Evolutionary conservation across 2,113 vertebrate species (phyloP).

Genomic region (Zosterops borbonicus): DNA sequence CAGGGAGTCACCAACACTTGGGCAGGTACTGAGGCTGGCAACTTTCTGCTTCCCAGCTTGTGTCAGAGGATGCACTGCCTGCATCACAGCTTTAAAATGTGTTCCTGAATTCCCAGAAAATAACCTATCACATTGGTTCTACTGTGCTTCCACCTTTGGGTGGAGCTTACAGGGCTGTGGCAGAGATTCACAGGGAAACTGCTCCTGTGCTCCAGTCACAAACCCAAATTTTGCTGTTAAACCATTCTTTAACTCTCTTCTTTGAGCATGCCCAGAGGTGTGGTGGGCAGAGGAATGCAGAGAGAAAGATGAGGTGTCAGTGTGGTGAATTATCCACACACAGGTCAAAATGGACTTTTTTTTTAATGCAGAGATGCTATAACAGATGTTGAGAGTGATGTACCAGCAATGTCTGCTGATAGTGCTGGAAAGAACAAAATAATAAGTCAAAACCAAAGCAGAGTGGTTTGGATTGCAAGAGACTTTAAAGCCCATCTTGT

Average conservation of each 20-base stretch:
- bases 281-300: background rate
- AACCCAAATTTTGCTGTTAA: background rate
- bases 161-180: background rate
- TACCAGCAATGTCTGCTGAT: background rate
- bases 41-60: background rate
- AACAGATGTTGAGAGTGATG: background rate
- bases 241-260: background rate
- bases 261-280: fast-evolving
- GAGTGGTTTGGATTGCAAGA: background rate
- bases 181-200: background rate
- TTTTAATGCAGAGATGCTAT: no score
- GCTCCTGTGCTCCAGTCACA: background rate
- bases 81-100: background rate
- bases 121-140: background rate
- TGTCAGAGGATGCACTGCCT: background rate
- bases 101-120: background rate
- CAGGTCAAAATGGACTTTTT: background rate
- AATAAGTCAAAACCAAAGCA: background rate
- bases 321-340: background rate
- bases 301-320: background rate
- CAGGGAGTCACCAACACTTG: background rate
- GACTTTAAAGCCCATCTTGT: background rate
- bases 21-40: background rate
- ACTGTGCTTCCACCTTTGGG: background rate
- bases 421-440: background rate